A percentile compares a stretch with the other conserved stretches of the same genome.
These are phyloP conservation scores for Cydia strobilella DNA, from an alignment of 1,140 invertebrate species.

Conservation along the genomic window DNA sequence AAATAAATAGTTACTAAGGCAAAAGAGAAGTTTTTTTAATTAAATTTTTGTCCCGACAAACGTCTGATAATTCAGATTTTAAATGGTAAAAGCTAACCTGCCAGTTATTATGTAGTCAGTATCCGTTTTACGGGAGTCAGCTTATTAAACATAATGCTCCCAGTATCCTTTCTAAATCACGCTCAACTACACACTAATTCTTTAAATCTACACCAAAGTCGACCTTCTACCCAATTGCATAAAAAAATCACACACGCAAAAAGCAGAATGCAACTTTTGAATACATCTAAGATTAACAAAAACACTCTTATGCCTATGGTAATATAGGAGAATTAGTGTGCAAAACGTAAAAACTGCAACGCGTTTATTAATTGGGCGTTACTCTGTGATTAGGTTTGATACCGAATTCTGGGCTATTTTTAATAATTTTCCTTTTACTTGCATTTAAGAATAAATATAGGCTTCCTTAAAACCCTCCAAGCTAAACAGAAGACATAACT, in stretches of 20 bases:
- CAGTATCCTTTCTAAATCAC: constrained; percentile 39
- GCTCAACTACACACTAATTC: not conserved
- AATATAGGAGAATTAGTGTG: not conserved
- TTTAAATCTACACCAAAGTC: not conserved
- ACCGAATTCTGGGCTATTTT: constrained; percentile 55
- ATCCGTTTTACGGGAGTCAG: constrained; percentile 60
- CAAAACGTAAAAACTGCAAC: constrained; percentile 45
- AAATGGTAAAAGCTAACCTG: constrained; percentile 36
- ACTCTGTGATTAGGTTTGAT: constrained; percentile 50
- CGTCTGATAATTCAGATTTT: not conserved
- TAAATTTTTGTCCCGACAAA: not conserved
- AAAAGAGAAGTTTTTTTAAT: no score
- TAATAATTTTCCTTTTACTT: constrained; percentile 53
- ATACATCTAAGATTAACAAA: not conserved
- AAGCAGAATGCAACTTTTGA: not conserved
- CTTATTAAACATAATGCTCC: constrained; percentile 66
- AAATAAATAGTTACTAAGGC: no score
- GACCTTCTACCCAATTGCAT: not conserved
- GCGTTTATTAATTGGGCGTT: constrained; percentile 70
- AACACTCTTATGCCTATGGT: not conserved
- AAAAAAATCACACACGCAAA: not conserved
- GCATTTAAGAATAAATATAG: constrained; percentile 20
- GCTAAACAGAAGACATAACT: not conserved
- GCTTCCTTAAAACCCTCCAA: not conserved
- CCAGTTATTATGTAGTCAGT: constrained; percentile 71